Conservation (phyloP, 2,113 vertebrate species). For the Aplodontia rufa region DNA sequence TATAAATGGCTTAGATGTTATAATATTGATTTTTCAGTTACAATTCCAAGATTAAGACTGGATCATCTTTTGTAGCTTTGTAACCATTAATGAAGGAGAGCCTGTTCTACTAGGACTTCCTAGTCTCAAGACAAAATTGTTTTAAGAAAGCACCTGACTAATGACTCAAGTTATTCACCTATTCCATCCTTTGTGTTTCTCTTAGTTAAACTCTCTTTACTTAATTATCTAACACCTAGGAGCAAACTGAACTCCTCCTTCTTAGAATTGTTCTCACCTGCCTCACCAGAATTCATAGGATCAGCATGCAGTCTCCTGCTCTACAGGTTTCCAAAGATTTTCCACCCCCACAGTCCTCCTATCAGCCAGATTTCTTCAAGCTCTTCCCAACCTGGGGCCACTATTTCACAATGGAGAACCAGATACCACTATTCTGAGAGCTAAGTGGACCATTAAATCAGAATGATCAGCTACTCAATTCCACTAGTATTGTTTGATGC, state of each 20-base stretch:
- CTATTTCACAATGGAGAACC: neutral
- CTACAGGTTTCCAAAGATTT: neutral
- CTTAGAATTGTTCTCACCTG: neutral
- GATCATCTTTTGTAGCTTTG: neutral
- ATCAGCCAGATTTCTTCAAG: neutral
- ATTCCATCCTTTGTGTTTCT: neutral
- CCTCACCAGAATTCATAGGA: neutral
- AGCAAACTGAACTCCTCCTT: neutral
- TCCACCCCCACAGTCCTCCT: neutral
- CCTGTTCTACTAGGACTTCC: neutral
- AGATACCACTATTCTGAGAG: neutral
- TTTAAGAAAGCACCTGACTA: neutral
- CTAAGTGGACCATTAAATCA: neutral
- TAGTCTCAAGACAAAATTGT: neutral
- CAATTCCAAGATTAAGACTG: neutral
- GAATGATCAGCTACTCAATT: neutral
- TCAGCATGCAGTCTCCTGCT: neutral
- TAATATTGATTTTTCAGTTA: conserved; percentile 7
- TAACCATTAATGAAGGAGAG: neutral
- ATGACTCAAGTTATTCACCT: neutral
- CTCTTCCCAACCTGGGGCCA: neutral
- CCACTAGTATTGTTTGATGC: neutral
- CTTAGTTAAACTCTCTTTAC: conserved; percentile 7
- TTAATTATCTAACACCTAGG: neutral
- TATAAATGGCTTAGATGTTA: conserved; percentile 1